Evolutionary conservation across 2,797 vertebrate species (phyloP).

Genomic region (Anguilla obscura): DNA sequence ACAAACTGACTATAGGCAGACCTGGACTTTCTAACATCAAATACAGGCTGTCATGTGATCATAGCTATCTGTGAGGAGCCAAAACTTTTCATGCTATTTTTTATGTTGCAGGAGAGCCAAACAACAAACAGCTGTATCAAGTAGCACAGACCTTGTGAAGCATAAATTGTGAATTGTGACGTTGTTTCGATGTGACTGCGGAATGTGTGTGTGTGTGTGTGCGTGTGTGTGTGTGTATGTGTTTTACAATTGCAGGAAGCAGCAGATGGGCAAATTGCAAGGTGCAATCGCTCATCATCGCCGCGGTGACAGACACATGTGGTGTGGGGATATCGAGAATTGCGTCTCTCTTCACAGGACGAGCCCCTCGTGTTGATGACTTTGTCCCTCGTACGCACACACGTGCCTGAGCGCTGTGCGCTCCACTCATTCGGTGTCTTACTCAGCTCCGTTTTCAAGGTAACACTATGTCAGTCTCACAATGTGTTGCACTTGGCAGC

Average conservation of each 20-base stretch:
- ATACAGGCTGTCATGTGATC: neutral
- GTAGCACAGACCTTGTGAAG: neutral
- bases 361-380: conserved; percentile 23
- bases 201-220: conserved; percentile 33
- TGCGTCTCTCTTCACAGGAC: neutral
- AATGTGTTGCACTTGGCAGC: conserved; percentile 10
- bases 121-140: neutral
- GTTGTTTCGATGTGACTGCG: neutral
- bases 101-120: neutral
- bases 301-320: conserved; percentile 18
- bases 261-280: conserved; percentile 20
- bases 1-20: neutral
- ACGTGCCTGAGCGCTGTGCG: neutral
- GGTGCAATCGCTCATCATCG: conserved; percentile 27
- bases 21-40: neutral
- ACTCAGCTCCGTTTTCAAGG: neutral
- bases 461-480: conserved; percentile 2
- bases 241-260: neutral
- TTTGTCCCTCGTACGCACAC: neutral
- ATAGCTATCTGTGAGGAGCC: neutral
- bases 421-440: neutral
- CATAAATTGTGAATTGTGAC: neutral
- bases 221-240: conserved; percentile 49
- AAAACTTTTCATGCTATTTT: conserved; percentile 4
- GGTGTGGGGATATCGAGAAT: conserved; percentile 14